Evolutionary conservation across 1,140 invertebrate genomes (phyloP).

Genomic region (Triops longicaudatus): DNA sequence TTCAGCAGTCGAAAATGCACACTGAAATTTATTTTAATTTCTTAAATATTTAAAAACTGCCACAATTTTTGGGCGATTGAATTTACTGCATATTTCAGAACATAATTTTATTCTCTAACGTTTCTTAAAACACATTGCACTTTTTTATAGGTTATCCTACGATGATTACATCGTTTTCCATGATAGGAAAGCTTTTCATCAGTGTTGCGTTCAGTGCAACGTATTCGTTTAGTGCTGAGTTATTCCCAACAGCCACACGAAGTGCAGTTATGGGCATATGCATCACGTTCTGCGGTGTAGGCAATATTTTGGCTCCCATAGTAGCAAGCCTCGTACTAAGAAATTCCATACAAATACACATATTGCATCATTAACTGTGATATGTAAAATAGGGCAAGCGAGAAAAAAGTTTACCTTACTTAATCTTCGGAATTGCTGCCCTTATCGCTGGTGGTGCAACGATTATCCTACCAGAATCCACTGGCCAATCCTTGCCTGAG

Average conservation of each 20-base stretch:
- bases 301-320: background rate
- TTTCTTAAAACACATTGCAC: no score
- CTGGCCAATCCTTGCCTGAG: background rate
- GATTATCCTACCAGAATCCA: conserved; percentile 1
- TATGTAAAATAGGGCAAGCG: background rate
- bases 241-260: background rate
- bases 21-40: no score
- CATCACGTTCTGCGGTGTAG: background rate
- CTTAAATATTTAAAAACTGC: no score
- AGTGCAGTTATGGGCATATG: conserved; percentile 21
- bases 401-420: background rate
- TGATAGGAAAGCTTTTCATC: background rate
- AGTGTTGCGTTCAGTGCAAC: background rate
- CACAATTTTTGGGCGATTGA: no score
- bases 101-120: no score
- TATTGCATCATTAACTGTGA: background rate
- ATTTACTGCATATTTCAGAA: no score
- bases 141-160: background rate
- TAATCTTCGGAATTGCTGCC: conserved; percentile 8
- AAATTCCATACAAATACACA: background rate
- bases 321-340: conserved; percentile 6
- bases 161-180: background rate
- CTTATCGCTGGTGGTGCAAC: conserved; percentile 2
- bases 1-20: no score
- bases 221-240: conserved; percentile 8